Evolutionary conservation across 1,140 invertebrate genomes (phyloP), one percentile per base, ranked within the genome.

Genomic region (Phocides pigmalion): DNA sequence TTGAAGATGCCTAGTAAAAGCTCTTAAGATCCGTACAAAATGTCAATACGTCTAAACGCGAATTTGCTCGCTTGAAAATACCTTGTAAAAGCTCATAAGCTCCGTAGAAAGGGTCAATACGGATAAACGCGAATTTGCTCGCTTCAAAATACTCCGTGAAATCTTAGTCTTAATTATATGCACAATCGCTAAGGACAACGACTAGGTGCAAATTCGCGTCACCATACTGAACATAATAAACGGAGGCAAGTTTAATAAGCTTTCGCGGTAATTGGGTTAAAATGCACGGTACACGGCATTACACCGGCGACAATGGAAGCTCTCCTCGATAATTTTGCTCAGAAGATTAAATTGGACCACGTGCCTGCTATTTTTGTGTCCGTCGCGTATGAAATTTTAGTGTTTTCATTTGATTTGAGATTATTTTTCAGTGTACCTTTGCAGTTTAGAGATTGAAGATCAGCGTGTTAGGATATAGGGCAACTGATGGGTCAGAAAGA

Each of bases 181-280:
- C 5, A 32, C 28, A 32, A 32, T 32, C 28, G 28, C 28, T 32
- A 11, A 32, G 28, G 28, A 32, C 28, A 32, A 11, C 28, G n/a
- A 4, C 4, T 28, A 28, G 25, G 25, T 28, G 25, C 9, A 32
- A 32, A 32, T 32, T 32, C 28, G n/a, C n/a, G n/a, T n/a, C n/a
- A 32, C 28, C 28, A 32, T 11, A 32, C 28, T 32, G 28, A 32
- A 32, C 28, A 11, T 64, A 64, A 68, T 72, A 68, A 66, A 66
- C 68, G 70, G 63, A 67, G 69, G 67, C 64, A 54, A 70, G 72
- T 70, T 76, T 79, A 79, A 81, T 84, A 82, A 79, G 74, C 80
- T 70, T 46, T 66, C 42, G 53, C 8, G 46, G 69, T 82, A 84
- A 84, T 84, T 82, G 75, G 77, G 79, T 84, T 84, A 79, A 70